Base-by-base conservation (phyloP, 2,888 invertebrate genomes). In the Melangyna quadrimaculata region DNA sequence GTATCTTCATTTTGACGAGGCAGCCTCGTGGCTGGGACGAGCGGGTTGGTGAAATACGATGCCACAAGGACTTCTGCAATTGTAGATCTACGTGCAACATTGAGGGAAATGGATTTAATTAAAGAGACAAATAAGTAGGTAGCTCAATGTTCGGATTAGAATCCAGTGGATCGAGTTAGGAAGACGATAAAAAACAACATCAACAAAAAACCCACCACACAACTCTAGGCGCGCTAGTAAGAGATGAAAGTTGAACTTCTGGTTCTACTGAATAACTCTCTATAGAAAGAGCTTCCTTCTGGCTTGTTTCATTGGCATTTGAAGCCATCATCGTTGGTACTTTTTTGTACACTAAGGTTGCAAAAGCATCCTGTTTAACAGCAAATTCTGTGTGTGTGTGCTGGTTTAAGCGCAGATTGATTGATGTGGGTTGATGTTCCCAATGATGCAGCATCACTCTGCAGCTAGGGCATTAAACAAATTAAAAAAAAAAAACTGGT, bases 351-450 rank as follows among this genome's bases (percentile, higher is more conserved):
- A 27, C 40, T 37, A 43, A 53, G 70, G 57, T 70, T 65, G 67
- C 53, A 51, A 29, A 27, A 17, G 75, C 67, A 81, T 81, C 80
- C 86, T 80, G 86, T 78, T 80, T 70, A 57, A 35, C 74, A 72
- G 59, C 57, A 79, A n/a, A 69, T 80, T 69, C 37, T 65, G 9
- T 51, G 27, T 29, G 40, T 43, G 40, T 55, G 55, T 43, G 59
- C 37, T 69, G 45, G 65, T 67, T 59, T 35, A 35, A 55, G 77
- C 67, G 57, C 32, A 78, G 77, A 80, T 86, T 86, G 86, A 86
- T 86, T 80, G 86, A 86, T 86, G 81, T 86, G 86, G 86, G 86
- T 73, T 81, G 81, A 63, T 78, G 86, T 45, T 72, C 84, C 80
- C 75, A 86, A 86, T 86, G 84, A 86, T 29, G 55, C 27, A 43